Percentiles rank a stretch among this genome's conserved stretches.
These are phyloP conservation scores for Hafferia zeledoni DNA, from an alignment of 2,797 vertebrate genomes.

Conservation along the genomic window DNA sequence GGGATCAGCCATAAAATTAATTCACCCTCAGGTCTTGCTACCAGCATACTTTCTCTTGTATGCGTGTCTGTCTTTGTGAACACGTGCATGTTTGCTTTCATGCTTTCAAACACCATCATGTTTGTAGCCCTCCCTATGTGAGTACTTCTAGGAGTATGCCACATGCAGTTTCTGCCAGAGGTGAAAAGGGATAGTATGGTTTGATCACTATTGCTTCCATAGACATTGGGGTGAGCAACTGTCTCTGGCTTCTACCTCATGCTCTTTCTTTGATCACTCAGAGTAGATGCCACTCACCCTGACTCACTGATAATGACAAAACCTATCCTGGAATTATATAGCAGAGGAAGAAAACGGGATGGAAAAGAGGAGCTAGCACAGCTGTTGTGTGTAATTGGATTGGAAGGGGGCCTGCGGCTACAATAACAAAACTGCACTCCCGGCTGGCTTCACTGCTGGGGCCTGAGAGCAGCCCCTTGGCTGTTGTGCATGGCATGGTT, in stretches of 20 bases:
- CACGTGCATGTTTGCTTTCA: not conserved
- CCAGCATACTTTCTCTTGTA: not conserved
- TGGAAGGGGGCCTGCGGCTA: conserved; percentile 52
- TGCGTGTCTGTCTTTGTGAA: not conserved
- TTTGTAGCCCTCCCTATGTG: not conserved
- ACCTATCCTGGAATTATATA: not conserved
- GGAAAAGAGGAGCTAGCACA: conserved; percentile 32
- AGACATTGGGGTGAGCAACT: not conserved
- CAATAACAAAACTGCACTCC: conserved; percentile 30
- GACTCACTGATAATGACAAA: conserved; percentile 7
- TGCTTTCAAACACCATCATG: not conserved
- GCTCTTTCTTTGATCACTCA: not conserved
- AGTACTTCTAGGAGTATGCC: not conserved
- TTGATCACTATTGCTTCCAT: not conserved
- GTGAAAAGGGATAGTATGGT: not conserved
- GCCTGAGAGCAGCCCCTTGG: conserved; percentile 35
- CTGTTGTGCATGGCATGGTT: not conserved
- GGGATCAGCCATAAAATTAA: not conserved
- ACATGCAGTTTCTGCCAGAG: rapidly evolving
- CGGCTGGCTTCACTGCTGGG: conserved; percentile 1
- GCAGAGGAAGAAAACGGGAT: not conserved
- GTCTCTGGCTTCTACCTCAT: not conserved
- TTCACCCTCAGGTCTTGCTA: not conserved
- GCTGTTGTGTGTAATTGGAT: conserved; percentile 56
- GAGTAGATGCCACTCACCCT: not conserved